Evolutionary conservation across 2,113 vertebrate species (phyloP).

Genomic region (Archilochus colubris): DNA sequence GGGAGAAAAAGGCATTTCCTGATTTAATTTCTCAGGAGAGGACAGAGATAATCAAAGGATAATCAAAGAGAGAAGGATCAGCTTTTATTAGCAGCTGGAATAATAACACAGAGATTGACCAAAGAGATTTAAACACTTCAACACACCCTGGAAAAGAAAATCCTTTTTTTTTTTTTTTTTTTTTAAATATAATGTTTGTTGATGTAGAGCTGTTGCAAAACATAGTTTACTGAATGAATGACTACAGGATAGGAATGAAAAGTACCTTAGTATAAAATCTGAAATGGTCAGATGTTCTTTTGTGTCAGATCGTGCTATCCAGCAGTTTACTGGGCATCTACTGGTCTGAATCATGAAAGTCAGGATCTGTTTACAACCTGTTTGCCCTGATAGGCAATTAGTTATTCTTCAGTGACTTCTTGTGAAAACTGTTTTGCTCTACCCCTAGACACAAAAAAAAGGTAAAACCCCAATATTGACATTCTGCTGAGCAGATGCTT

Average conservation of each 20-base stretch:
- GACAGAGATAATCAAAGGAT: not conserved
- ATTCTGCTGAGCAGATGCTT: not conserved
- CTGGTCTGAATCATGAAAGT: not conserved
- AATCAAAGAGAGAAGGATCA: slow-evolving; percentile 11
- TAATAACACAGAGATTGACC: not conserved
- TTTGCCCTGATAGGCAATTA: not conserved
- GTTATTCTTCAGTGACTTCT: not conserved
- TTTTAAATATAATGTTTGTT: not conserved
- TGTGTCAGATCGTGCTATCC: not conserved
- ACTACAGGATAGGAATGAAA: not conserved
- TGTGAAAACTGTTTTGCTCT: not conserved
- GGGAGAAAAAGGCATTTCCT: not conserved
- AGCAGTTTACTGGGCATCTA: not conserved
- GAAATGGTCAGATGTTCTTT: not conserved
- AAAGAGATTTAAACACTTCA: slow-evolving; percentile 6
- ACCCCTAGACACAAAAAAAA: not conserved
- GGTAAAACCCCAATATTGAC: not conserved
- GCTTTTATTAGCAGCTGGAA: not conserved
- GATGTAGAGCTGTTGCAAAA: not conserved
- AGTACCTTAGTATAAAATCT: not conserved
- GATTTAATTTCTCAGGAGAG: not conserved
- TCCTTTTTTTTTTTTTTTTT: not conserved
- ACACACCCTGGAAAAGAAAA: not conserved
- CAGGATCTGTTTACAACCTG: not conserved
- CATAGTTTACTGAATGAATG: not conserved